These are phyloP conservation scores for Drosophila diplacantha DNA, from an alignment of 2,888 invertebrate species.

Conservation along the genomic window DNA sequence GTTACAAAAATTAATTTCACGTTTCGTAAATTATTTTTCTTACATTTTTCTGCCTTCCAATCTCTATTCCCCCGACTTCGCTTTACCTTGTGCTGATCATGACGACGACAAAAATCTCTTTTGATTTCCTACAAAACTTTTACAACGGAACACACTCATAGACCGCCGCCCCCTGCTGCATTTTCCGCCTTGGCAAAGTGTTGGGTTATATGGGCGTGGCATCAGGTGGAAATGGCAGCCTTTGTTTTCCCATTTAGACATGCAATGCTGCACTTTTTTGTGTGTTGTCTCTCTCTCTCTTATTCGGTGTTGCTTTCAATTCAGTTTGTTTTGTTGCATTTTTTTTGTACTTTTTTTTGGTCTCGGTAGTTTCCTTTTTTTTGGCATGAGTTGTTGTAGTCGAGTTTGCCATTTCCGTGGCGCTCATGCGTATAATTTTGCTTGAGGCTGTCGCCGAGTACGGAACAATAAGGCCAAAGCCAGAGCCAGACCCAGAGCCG, in stretches of 20 bases:
- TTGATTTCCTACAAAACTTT: constrained; percentile 41
- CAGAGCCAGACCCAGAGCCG: constrained; percentile 2
- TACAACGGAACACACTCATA: constrained; percentile 35
- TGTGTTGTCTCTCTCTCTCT: constrained; percentile 21
- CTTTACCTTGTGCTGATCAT: constrained; percentile 21
- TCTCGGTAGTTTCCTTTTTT: constrained; percentile 54
- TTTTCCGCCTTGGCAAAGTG: constrained; percentile 22
- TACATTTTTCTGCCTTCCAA: neutral
- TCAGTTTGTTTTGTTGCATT: constrained; percentile 62
- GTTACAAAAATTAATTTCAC: neutral
- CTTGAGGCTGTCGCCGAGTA: constrained; percentile 68
- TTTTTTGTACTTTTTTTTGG: constrained; percentile 33
- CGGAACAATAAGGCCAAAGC: constrained; percentile 58
- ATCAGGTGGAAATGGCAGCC: constrained; percentile 42
- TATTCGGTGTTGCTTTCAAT: constrained; percentile 69
- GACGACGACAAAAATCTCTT: constrained; percentile 35
- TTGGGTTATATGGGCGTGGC: constrained; percentile 37
- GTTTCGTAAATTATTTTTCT: neutral
- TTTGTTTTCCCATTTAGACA: constrained; percentile 45
- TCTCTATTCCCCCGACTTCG: neutral
- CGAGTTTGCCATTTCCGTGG: constrained; percentile 72
- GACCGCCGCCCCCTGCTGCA: neutral
- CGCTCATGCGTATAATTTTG: constrained; percentile 72
- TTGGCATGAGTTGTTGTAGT: constrained; percentile 47
- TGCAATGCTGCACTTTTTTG: constrained; percentile 48